Conservation (phyloP, 2,888 invertebrate species). For the Octodonta nipae region DNA sequence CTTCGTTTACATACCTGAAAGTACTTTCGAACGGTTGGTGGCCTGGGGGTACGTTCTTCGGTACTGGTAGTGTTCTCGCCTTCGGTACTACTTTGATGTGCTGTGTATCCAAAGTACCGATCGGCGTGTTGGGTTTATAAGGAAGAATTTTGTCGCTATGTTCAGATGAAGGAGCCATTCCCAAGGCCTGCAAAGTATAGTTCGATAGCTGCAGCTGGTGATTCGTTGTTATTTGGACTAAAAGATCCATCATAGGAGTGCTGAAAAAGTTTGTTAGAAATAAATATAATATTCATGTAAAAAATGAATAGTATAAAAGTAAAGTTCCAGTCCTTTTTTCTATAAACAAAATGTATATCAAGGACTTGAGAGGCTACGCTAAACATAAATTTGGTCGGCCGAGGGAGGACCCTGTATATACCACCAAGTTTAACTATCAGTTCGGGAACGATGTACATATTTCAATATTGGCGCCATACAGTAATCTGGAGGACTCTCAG, state of each 20-base stretch:
- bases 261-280: no score
- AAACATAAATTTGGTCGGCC: no score
- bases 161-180: constrained; percentile 37
- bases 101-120: constrained; percentile 46
- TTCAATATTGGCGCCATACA: no score
- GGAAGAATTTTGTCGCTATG: constrained; percentile 42
- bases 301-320: no score
- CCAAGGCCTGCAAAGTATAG: constrained; percentile 51
- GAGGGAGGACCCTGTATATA: no score
- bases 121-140: constrained; percentile 61
- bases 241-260: constrained; percentile 65
- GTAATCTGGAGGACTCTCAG: no score
- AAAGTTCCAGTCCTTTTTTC: no score
- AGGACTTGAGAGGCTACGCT: no score
- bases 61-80: constrained; percentile 17
- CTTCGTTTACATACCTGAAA: constrained; percentile 29
- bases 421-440: no score
- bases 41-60: constrained; percentile 20
- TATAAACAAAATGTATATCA: no score
- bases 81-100: constrained; percentile 33
- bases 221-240: constrained; percentile 56
- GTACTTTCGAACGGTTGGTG: constrained; percentile 50
- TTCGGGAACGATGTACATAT: no score
- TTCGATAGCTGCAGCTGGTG: constrained; percentile 54
- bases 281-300: no score